Conservation (phyloP, 30 jellyfish, hydroid and myxozoan species). For the Cassiopea xamachana region DNA sequence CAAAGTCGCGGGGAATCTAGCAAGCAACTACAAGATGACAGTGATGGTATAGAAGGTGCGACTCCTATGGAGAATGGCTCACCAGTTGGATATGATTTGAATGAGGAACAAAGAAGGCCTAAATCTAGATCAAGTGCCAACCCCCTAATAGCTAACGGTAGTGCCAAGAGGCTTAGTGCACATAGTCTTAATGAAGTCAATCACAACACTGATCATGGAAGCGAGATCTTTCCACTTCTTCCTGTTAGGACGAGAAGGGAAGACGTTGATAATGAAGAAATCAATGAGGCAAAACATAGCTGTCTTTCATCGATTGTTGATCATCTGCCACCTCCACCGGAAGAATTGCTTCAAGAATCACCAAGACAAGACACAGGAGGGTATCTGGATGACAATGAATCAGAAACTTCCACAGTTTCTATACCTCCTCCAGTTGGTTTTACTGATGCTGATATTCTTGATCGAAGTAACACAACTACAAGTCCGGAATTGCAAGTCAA, state of each 20-base stretch:
- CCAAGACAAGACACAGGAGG: constrained; percentile 54
- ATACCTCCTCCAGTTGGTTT: constrained; percentile 88
- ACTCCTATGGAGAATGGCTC: constrained; percentile 58
- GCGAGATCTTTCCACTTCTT: constrained; percentile 57
- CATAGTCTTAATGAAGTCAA: constrained; percentile 57
- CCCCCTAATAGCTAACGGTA: constrained; percentile 51
- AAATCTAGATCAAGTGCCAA: constrained; percentile 46
- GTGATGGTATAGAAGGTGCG: constrained; percentile 2
- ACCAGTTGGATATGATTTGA: constrained; percentile 27
- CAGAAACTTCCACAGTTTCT: constrained; percentile 69
- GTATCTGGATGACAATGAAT: constrained; percentile 50
- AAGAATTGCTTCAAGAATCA: constrained; percentile 71
- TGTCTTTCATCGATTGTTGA: constrained; percentile 57
- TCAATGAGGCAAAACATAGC: constrained; percentile 25
- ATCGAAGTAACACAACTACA: neutral
- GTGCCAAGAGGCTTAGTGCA: constrained; percentile 18
- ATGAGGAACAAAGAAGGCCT: constrained; percentile 42
- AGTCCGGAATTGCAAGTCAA: constrained; percentile 66
- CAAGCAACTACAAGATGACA: constrained; percentile 40
- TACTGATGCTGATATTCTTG: constrained; percentile 45
- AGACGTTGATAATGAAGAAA: constrained; percentile 10
- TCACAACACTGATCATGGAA: constrained; percentile 19
- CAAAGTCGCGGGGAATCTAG: constrained; percentile 41
- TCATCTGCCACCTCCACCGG: constrained; percentile 90
- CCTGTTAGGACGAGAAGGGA: constrained; percentile 46